Base-by-base conservation (phyloP, 2,113 vertebrate species). In the Pseudorhombus dupliciocellatus region DNA sequence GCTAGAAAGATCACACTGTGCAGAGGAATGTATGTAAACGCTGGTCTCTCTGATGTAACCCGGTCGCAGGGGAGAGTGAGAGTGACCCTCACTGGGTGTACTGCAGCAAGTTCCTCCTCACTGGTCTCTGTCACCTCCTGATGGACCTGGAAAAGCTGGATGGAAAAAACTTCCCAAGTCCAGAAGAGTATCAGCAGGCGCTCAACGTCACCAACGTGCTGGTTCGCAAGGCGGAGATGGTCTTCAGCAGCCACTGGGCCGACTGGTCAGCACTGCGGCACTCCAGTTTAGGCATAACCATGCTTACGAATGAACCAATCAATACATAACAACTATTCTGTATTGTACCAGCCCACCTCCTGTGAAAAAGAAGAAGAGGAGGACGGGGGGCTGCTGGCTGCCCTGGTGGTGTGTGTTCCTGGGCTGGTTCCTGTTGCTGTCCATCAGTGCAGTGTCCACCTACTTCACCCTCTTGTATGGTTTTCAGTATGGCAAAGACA, bases 391-490 rank as follows among this genome's bases (percentile, higher is more conserved):
- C 22, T 92, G 84, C 70, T 89, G 87, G 78, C 91, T 95, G 48
- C 94, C 94, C 61, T 95, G 93, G 94, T 95, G 94, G 94, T 95
- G 88, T 54, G 89, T 94, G 48, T 93, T 94, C 44, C 22, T 95
- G 24, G 94, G 93, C 26, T 95, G 94, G 94, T 82, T 90, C 79
- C 81, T 95, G 58, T 77, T 95, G 72, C 40, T 95, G 15, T 78
- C 87, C 77, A 94, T 94, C 80, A 95, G 94, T 2, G 91, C 77
- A 2, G 34, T 95, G 34, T 95, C 93, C 18, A 94, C 94, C 31
- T 95, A 85, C 86, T 95, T 95, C 77, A 95, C 94, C 21, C 86
- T 95, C 79, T 30, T 95, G 57, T 95, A 95, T 0, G 94, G 94
- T 44, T 93, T 95, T 40, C 25, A 82, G 12, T 95, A 95, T 0